phyloP scores from a whole-genome alignment of 1,140 invertebrate genomes.

The Drosophila kepulauana region DNA sequence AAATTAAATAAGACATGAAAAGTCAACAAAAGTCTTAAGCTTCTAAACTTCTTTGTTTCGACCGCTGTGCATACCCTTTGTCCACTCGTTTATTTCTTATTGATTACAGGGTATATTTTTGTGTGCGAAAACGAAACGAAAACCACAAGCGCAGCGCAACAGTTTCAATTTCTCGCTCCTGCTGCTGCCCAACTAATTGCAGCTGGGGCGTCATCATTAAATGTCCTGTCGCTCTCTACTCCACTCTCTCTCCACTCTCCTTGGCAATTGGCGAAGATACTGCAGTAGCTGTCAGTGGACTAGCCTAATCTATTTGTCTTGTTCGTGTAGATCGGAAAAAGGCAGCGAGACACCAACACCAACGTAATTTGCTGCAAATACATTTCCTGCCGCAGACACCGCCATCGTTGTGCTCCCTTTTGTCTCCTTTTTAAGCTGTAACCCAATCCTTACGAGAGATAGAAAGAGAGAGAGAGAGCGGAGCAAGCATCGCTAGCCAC shows the following conservation, averaged over 20 bases:
- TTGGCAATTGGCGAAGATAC: slow-evolving; percentile 1
- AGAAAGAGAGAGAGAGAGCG: too few relatives aligned
- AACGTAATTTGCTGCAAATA: slow-evolving; percentile 79
- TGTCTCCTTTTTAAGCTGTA: neutral
- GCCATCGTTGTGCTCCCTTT: neutral
- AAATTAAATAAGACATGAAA: too few relatives aligned
- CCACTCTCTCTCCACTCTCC: neutral
- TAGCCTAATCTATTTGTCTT: slow-evolving; percentile 79
- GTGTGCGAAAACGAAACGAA: too few relatives aligned
- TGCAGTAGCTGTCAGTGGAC: slow-evolving; percentile 41
- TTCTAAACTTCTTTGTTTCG: too few relatives aligned
- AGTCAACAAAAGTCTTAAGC: too few relatives aligned
- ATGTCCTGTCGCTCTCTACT: slow-evolving; percentile 23
- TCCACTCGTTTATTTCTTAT: neutral
- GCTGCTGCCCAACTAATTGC: slow-evolving; percentile 54
- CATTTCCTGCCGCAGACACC: slow-evolving; percentile 49
- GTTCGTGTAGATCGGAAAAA: slow-evolving; percentile 71
- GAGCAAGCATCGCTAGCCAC: neutral
- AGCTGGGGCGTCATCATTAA: slow-evolving; percentile 68
- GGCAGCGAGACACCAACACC: slow-evolving; percentile 55
- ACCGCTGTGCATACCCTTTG: neutral
- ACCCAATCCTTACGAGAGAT: neutral
- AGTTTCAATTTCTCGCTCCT: slow-evolving; percentile 35
- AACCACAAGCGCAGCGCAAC: slow-evolving; percentile 21
- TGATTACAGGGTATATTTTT: slow-evolving; percentile 15